Base-by-base conservation (phyloP, 23 tunicate genomes). In the Botrylloides violaceus region DNA sequence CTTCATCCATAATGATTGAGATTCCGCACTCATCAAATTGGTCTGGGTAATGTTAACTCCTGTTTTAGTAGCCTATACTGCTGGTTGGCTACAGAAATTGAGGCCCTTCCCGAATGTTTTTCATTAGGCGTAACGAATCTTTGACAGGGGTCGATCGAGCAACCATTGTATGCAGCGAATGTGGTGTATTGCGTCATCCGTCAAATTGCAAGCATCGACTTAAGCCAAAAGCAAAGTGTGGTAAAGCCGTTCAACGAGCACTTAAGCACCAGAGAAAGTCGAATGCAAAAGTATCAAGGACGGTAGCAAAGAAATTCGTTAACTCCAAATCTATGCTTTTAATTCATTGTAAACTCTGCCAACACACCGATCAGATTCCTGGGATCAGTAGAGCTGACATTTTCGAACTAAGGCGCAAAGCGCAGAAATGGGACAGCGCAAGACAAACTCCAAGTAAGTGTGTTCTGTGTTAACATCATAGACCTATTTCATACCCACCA, bases 221-320 rank as follows among this genome's bases (percentile, higher is more conserved):
- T 24, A 68, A 68, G 37, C 58, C 74, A 24, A 68, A 68, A 37
- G 29, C 43, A 9, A 68, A 68, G 28, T 21, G 23, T 1, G 58
- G 74, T 5, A 36, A 43, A 68, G 37, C 36, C 0, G n/a, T 43
- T 15, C 74, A 68, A 2, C 1, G 28, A 28, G 74, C 74, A 43
- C 19, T 68, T 19, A 20, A 43, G 9, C 12, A 23, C 12, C 58
- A 68, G 26, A 37, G 12, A 23, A 27, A 20, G 32, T 36, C 64
- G 6, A 19, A 43, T 5, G 24, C 58, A 7, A 38, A 37, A 2
- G 37, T 9, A 56, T 32, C 74, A 0, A 38, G n/a, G 9, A 68
- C 22, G 2, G n/a, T 36, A 4, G 1, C 37, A 23, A 38, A 26
- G 19, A 68, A 68, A 37, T 68, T 68, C 30, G 29, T 37, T 22